Evolutionary conservation across 2,888 invertebrate genomes (phyloP), one percentile per base, ranked within the genome.

Genomic region (Ligdia adustata): DNA sequence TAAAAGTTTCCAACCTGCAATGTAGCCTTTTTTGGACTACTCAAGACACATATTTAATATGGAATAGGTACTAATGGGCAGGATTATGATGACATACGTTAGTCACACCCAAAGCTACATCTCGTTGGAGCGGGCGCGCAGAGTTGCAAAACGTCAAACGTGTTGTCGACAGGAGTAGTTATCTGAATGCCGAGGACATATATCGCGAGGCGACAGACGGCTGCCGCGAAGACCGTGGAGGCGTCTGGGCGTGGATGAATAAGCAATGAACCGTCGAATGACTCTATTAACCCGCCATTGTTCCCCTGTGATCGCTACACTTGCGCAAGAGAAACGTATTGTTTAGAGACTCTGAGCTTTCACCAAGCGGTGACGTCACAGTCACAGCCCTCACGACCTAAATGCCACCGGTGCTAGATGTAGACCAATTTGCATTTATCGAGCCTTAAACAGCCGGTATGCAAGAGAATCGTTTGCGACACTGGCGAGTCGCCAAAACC

Each of bases 161-260:
- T 41, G 6, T 35, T 60, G 56, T 55, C 52, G 54, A 55, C 60
- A 60, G 46, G 51, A 57, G 54, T 58, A 62, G 63, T 60, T 66
- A 62, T 60, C 57, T 62, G 60, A 68, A 61, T 56, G 69, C 69
- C 9, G 33, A 49, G 70, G 82, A 82, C 80, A 84, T 81, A 77
- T 78, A 81, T 83, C 79, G 80, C 75, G 73, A 68, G 78, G 80
- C 75, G 73, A 68, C 74, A 61, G 74, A 72, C 66, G 32, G 16
- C 34, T 26, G 38, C 24, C 13, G 35, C 27, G 12, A 7, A 66
- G 72, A 71, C 57, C 66, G 79, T 75, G 80, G 77, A 82, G 89
- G 88, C 82, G 86, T 86, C 77, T 69, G 75, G 90, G 90, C 88
- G 90, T 88, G 84, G 82, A 88, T 85, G 88, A 88, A 90, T 90